Conservation (phyloP, 2,113 vertebrate species). For the Oxygymnocypris stewartii region DNA sequence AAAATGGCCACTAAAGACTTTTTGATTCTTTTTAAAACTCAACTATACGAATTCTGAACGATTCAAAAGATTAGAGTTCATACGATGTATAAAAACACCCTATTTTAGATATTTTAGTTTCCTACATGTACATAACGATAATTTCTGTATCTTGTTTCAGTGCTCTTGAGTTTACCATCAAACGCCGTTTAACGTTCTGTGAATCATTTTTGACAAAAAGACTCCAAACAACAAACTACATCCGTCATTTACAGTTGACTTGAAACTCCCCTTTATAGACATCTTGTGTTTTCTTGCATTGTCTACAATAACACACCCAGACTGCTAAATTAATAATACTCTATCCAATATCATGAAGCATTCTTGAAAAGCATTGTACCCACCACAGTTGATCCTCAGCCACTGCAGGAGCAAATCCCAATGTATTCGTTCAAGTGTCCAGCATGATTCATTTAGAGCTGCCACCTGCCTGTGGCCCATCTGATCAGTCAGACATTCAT, state of each 20-base stretch:
- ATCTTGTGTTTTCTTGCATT: conserved; percentile 13
- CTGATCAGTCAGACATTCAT: neutral
- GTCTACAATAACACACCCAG: conserved; percentile 38
- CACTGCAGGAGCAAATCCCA: conserved; percentile 9
- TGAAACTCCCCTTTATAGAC: neutral
- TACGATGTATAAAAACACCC: too few relatives aligned
- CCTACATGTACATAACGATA: too few relatives aligned
- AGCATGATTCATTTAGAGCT: conserved; percentile 55
- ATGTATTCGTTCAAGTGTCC: conserved; percentile 38
- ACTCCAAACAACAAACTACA: neutral
- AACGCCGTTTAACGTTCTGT: neutral
- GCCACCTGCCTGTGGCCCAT: conserved; percentile 17
- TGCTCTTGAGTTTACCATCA: neutral
- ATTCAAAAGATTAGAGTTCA: neutral
- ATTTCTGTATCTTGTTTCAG: neutral
- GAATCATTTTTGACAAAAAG: neutral
- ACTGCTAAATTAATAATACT: conserved; percentile 44
- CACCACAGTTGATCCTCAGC: conserved; percentile 28
- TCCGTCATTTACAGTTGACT: neutral
- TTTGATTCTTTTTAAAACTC: neutral
- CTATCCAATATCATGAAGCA: conserved; percentile 42
- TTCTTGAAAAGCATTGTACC: conserved; percentile 23
- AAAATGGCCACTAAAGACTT: too few relatives aligned
- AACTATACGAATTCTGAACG: neutral
- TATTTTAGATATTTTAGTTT: too few relatives aligned